These are phyloP conservation scores for Aphelenchoides bicaudatus DNA, from an alignment of 2,888 invertebrate genomes.

Conservation along the genomic window DNA sequence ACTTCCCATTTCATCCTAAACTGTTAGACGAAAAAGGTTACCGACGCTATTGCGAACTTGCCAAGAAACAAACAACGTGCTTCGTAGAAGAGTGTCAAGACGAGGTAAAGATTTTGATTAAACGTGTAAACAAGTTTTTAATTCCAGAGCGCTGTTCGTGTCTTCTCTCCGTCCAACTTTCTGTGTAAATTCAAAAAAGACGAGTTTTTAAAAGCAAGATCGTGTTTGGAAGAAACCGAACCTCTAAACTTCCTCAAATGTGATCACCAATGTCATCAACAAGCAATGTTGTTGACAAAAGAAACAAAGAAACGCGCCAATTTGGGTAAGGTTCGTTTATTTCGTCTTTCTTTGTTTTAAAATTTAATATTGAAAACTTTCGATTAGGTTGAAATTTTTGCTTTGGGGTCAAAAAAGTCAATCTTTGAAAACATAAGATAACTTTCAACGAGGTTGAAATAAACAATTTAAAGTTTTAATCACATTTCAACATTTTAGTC, in stretches of 20 bases:
- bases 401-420: too few relatives aligned
- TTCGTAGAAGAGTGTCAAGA: conserved; percentile 53
- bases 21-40: conserved; percentile 47
- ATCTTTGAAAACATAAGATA: too few relatives aligned
- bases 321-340: conserved; percentile 27
- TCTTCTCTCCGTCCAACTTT: conserved; percentile 58
- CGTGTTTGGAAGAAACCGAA: conserved; percentile 52
- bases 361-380: conserved; percentile 12
- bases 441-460: too few relatives aligned
- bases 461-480: too few relatives aligned
- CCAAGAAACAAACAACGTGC: conserved; percentile 53
- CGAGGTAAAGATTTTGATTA: conserved; percentile 35
- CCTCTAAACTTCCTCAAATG: conserved; percentile 58
- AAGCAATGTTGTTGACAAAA: conserved; percentile 20
- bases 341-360: background rate
- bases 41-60: conserved; percentile 51
- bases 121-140: too few relatives aligned
- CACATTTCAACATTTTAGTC: too few relatives aligned
- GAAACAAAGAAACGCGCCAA: conserved; percentile 18
- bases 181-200: conserved; percentile 51
- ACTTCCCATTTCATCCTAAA: conserved; percentile 58
- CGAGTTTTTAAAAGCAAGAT: conserved; percentile 40
- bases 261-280: conserved; percentile 51
- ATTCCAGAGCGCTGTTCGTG: conserved; percentile 50
- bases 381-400: too few relatives aligned